phyloP scores from a whole-genome alignment of 2,797 vertebrate genomes.

The Steatocranus sp. region DNA sequence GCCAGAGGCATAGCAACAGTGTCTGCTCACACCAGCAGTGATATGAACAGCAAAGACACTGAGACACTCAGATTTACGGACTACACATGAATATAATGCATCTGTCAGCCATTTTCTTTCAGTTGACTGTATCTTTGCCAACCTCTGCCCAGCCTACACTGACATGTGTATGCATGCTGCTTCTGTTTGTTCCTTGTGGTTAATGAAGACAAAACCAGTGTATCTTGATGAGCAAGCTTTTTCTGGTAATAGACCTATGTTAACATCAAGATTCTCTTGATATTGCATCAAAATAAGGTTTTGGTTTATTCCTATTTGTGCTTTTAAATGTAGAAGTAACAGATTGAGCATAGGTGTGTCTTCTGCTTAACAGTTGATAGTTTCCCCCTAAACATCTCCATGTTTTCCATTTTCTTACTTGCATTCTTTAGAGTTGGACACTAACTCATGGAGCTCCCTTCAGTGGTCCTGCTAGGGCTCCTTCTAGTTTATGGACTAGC shows the following conservation, averaged over 20 bases:
- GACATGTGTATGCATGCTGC: not conserved
- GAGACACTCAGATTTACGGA: not conserved
- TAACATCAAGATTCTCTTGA: slow-evolving; percentile 3
- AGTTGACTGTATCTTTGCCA: slow-evolving; percentile 2
- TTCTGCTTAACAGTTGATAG: not conserved
- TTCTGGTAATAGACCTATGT: slow-evolving; percentile 12
- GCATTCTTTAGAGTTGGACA: slow-evolving; percentile 41
- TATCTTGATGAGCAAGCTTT: not conserved
- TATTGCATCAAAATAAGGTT: not conserved
- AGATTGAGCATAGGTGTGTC: not conserved
- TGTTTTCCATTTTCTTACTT: not conserved
- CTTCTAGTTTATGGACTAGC: slow-evolving; percentile 65
- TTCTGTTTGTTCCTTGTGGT: not conserved
- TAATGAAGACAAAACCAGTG: not conserved
- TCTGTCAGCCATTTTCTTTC: slow-evolving; percentile 9
- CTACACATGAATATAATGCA: not conserved
- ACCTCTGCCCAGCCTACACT: not conserved
- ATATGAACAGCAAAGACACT: not conserved
- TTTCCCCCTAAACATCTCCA: not conserved
- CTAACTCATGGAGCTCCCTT: slow-evolving; percentile 69
- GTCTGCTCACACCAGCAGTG: not conserved
- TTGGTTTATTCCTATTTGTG: not conserved
- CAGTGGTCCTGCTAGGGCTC: slow-evolving; percentile 63
- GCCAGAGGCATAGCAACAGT: not conserved
- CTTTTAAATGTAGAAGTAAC: not conserved